Evolutionary conservation across 2,888 invertebrate species (phyloP), one percentile per base, ranked within the genome.

Genomic region (Zootermopsis nevadensis): DNA sequence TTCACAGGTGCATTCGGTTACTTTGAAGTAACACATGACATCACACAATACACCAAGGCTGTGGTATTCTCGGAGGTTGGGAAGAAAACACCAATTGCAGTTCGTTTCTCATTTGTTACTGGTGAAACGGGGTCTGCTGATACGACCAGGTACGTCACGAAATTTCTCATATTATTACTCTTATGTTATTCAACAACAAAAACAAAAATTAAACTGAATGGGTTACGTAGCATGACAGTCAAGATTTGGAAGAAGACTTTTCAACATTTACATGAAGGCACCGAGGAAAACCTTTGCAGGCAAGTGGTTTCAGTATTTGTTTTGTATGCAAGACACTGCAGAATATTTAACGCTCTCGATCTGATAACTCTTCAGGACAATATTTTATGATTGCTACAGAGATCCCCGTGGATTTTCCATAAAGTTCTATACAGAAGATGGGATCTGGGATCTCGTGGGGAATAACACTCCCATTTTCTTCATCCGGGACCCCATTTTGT

Each of bases 111-210:
- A 0, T 95, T 96, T 31, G 97, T 97, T 0, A 95, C 95, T 80
- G 98, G 98, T 19, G 98, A 98, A 90, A 94, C 94, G 86, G 98
- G 98, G 0, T 97, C 97, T 7, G 96, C 97, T 33, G 98, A 98
- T 88, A 97, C 97, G 15, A 96, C 93, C 0, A 88, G 89, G 87
- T 87, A 85, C 86, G 74, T 42, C 27, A 48, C 1, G 19, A 19
- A 48, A 48, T 48, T 48, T 48, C 12, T 15, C 15, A 19, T 48
- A 48, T 48, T 15, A n/a, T n/a, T n/a, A n/a, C 10, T 42, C 12
- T 42, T 42, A 42, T 12, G 15, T 42, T 42, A 4, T 6, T 42
- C 12, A 42, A 42, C 38, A 42, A 42, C 38, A 42, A 15, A 12
- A 42, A 42, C 38, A 42, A 42, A 42, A 42, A 4, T 15, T 42